Percentiles rank a stretch among this genome's conserved stretches.
These are phyloP conservation scores for Sebastes hubbsi DNA, from an alignment of 2,797 vertebrate genomes.

Conservation along the genomic window DNA sequence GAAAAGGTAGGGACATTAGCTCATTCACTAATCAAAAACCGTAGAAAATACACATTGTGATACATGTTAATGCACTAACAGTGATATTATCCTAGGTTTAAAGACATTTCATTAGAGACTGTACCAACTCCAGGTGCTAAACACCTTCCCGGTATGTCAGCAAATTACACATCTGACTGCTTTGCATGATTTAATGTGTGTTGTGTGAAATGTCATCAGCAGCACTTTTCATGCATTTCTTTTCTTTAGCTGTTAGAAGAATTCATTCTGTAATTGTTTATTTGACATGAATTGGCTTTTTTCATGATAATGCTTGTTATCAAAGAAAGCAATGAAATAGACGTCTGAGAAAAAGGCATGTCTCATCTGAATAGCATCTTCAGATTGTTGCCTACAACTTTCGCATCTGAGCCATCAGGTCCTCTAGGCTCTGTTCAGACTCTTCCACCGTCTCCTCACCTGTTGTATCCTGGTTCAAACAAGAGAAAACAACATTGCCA, in stretches of 20 bases:
- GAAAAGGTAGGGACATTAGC: not conserved
- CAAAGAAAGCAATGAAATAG: not conserved
- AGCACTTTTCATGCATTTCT: conserved; percentile 42
- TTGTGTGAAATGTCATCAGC: not conserved
- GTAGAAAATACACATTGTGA: conserved; percentile 28
- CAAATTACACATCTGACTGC: not conserved
- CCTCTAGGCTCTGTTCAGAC: conserved; percentile 92
- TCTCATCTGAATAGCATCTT: not conserved
- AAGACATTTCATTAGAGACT: not conserved
- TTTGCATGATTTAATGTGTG: not conserved
- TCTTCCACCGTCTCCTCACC: conserved; percentile 84
- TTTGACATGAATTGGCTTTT: not conserved
- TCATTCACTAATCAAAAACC: conserved; percentile 1
- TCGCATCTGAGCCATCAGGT: conserved; percentile 96
- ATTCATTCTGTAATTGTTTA: not conserved
- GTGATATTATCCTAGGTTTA: conserved; percentile 18
- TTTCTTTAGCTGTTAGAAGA: not conserved
- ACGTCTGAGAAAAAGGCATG: not conserved
- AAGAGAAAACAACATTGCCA: not conserved
- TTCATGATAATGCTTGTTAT: conserved; percentile 6
- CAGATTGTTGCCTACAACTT: conserved; percentile 80
- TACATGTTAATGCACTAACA: conserved; percentile 24
- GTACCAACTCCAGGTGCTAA: not conserved
- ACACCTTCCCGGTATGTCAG: not conserved
- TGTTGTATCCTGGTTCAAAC: conserved; percentile 66